Percentiles rank a stretch among this genome's conserved stretches.
phyloP scores from a whole-genome alignment of 2,797 vertebrate genomes.

The Petrocephalus sullivani region DNA sequence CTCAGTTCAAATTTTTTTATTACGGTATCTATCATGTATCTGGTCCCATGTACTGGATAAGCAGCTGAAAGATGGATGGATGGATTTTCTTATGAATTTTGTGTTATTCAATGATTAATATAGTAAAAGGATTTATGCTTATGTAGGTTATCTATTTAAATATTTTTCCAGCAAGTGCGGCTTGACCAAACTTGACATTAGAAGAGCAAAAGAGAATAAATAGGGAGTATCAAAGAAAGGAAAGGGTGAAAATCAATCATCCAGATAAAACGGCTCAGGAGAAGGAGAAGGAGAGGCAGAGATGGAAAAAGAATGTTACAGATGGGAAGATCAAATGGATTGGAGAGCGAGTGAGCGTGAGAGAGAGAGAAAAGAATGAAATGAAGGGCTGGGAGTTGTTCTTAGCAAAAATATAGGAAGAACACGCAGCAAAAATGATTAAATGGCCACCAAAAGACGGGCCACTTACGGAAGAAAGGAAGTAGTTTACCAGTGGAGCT shows the following conservation, averaged over 20 bases:
- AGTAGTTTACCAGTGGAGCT: background rate
- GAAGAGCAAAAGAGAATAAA: constrained; percentile 6
- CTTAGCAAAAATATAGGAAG: background rate
- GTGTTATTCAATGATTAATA: background rate
- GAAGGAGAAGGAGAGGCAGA: background rate
- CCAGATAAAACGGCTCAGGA: constrained; percentile 7
- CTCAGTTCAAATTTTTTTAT: background rate
- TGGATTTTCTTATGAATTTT: constrained; percentile 1
- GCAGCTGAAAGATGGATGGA: background rate
- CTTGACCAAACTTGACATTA: background rate
- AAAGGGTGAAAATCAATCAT: constrained; percentile 7
- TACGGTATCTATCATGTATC: background rate
- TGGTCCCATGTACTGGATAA: background rate
- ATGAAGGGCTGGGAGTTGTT: background rate
- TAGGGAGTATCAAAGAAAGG: background rate
- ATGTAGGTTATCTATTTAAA: background rate
- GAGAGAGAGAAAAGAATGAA: background rate
- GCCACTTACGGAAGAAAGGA: background rate
- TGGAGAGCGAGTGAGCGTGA: background rate
- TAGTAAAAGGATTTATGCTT: constrained; percentile 1
- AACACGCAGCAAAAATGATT: background rate
- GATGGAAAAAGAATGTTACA: constrained; percentile 4
- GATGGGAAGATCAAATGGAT: constrained; percentile 9
- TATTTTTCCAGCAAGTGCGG: background rate
- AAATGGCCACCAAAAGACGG: background rate